phyloP scores from a whole-genome alignment of 1,140 invertebrate genomes.

The Hyposmocoma kahamanoa region DNA sequence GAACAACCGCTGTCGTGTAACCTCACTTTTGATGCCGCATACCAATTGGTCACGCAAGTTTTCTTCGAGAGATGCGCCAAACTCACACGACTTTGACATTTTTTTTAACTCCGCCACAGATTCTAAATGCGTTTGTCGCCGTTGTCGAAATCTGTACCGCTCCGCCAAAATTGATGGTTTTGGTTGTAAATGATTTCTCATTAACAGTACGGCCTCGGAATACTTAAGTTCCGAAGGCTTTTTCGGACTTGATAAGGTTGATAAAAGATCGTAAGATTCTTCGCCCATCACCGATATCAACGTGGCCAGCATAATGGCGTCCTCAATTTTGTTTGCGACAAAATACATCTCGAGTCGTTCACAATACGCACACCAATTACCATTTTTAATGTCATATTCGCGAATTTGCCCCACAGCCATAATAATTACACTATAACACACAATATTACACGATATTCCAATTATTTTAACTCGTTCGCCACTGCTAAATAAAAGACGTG shows the following conservation, averaged over 20 bases:
- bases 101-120: conserved; percentile 3
- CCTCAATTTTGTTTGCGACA: background rate
- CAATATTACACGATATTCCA: too few species aligned
- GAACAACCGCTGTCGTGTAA: conserved; percentile 4
- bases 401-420: background rate
- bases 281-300: conserved; percentile 6
- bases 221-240: background rate
- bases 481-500: too few species aligned
- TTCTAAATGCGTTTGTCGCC: conserved; percentile 3
- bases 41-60: conserved; percentile 11
- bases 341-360: background rate
- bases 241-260: conserved; percentile 5
- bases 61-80: conserved; percentile 2
- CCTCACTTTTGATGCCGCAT: conserved; percentile 7
- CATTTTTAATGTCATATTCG: background rate
- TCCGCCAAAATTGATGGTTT: conserved; percentile 6
- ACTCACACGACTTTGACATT: conserved; percentile 5
- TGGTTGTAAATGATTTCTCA: conserved; percentile 5
- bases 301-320: background rate
- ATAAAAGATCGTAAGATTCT: conserved; percentile 2
- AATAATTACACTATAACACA: too few species aligned
- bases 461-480: too few species aligned
- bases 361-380: conserved; percentile 3
- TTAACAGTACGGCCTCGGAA: background rate
- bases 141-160: conserved; percentile 6